A percentile compares a stretch with the other conserved stretches of the same genome.
phyloP scores from a whole-genome alignment of 2,888 invertebrate species.

The Volucella inflata region DNA sequence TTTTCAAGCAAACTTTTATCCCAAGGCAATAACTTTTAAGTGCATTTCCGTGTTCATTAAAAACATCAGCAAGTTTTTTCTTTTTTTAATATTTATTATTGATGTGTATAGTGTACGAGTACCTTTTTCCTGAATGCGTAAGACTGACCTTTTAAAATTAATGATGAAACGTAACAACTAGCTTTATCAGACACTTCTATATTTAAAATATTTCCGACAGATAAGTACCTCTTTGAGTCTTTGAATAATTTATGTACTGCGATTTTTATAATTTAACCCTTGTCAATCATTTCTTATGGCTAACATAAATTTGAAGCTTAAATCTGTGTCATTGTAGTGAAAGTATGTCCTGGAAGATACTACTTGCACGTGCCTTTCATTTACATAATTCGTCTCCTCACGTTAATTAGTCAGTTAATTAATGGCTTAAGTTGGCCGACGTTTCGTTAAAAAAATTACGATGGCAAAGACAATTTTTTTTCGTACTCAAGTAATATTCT shows the following conservation, averaged over 20 bases:
- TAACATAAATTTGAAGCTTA: not conserved
- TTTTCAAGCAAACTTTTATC: not conserved
- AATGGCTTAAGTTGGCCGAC: constrained; percentile 14
- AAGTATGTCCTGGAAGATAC: constrained; percentile 2
- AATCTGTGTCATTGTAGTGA: not conserved
- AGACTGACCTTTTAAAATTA: too few relatives aligned
- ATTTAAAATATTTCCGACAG: constrained; percentile 4
- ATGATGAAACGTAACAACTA: too few relatives aligned
- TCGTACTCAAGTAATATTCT: too few relatives aligned
- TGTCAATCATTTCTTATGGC: constrained; percentile 18
- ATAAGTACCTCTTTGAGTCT: not conserved
- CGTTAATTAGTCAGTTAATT: constrained; percentile 32
- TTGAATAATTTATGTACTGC: constrained; percentile 14
- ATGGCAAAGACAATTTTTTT: too few relatives aligned
- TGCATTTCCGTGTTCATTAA: constrained; percentile 2
- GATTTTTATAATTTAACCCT: constrained; percentile 27
- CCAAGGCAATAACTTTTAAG: not conserved
- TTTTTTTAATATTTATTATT: too few relatives aligned
- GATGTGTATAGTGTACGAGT: too few relatives aligned
- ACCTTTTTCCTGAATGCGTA: too few relatives aligned
- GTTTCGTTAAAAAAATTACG: not conserved
- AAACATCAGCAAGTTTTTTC: not conserved
- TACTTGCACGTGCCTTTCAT: constrained; percentile 12
- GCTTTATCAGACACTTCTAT: not conserved
- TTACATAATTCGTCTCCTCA: constrained; percentile 22